These are phyloP conservation scores for Diaperis boleti DNA, from an alignment of 2,888 invertebrate species.

Conservation along the genomic window DNA sequence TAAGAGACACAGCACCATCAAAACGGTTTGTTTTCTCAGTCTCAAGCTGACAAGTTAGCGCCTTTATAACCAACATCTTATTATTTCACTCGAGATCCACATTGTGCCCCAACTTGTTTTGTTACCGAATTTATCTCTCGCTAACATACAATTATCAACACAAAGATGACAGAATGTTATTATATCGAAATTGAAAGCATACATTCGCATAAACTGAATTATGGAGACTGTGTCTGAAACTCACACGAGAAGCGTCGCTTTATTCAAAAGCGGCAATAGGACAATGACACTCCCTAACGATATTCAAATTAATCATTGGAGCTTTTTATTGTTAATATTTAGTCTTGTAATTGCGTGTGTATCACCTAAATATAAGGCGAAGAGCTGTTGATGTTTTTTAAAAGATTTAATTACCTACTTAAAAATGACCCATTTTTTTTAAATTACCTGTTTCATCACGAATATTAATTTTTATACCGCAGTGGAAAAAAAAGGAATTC, in stretches of 20 bases:
- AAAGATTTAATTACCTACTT: too few species aligned
- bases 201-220: conserved; percentile 57
- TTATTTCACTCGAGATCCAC: conserved; percentile 53
- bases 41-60: conserved; percentile 61
- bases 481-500: too few species aligned
- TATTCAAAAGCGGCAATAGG: conserved; percentile 50
- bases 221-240: conserved; percentile 59
- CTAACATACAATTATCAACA: conserved; percentile 63
- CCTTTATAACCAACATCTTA: conserved; percentile 59
- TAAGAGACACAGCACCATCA: conserved; percentile 53
- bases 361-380: too few species aligned
- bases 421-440: too few species aligned
- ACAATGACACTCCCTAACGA: too few species aligned
- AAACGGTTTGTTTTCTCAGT: conserved; percentile 59
- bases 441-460: too few species aligned
- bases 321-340: too few species aligned
- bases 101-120: conserved; percentile 59
- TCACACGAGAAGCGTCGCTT: conserved; percentile 55
- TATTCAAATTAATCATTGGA: too few species aligned
- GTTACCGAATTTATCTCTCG: conserved; percentile 63
- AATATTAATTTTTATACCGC: too few species aligned
- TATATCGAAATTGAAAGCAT: conserved; percentile 61
- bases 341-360: too few species aligned
- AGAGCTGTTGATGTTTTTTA: too few species aligned
- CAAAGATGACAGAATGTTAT: conserved; percentile 63